Evolutionary conservation across 1,140 invertebrate genomes (phyloP).

Genomic region (Drosophila erecta): DNA sequence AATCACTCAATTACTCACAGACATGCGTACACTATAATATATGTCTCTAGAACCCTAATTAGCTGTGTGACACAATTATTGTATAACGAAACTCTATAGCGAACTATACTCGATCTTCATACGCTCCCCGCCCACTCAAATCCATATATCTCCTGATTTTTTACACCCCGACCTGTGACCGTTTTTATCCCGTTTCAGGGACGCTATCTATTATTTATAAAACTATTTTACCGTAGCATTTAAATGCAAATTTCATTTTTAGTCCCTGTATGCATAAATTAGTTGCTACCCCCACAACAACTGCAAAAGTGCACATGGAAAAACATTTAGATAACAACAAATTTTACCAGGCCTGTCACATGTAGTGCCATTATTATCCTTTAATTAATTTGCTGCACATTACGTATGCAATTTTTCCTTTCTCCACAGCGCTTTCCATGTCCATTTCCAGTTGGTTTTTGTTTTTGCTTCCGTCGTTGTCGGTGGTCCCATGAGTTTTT

Average conservation of each 20-base stretch:
- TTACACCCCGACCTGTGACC: conserved; percentile 30
- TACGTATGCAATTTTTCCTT: conserved; percentile 52
- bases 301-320: conserved; percentile 48
- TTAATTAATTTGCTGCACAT: conserved; percentile 78
- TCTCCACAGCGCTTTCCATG: conserved; percentile 8
- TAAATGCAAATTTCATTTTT: conserved; percentile 79
- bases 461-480: conserved; percentile 26
- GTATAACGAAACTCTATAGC: conserved; percentile 31
- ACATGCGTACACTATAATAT: conserved; percentile 13
- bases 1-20: conserved; percentile 33
- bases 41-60: conserved; percentile 37
- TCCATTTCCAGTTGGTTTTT: conserved; percentile 8
- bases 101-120: conserved; percentile 37
- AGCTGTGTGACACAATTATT: conserved; percentile 26
- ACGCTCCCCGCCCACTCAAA: conserved; percentile 18
- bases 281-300: conserved; percentile 45
- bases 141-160: conserved; percentile 11
- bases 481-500: conserved; percentile 55
- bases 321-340: conserved; percentile 76
- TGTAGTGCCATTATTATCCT: conserved; percentile 72
- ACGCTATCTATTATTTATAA: conserved; percentile 72
- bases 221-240: conserved; percentile 74
- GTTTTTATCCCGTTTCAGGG: conserved; percentile 24
- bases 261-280: conserved; percentile 73
- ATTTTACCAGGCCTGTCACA: conserved; percentile 66